These are phyloP conservation scores for Entomyzon cyanotis DNA, from an alignment of 2,113 vertebrate genomes.

Conservation along the genomic window DNA sequence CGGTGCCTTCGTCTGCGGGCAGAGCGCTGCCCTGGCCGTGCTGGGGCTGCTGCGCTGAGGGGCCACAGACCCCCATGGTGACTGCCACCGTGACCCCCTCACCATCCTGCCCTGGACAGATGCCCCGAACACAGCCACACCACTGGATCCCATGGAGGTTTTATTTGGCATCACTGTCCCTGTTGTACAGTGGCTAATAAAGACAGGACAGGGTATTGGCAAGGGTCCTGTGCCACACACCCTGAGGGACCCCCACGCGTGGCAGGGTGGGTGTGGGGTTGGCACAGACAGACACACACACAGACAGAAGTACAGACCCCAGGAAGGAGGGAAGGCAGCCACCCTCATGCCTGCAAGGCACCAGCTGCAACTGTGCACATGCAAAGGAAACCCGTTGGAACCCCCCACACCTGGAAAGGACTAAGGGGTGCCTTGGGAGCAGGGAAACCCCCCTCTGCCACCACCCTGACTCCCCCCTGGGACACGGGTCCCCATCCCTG, in stretches of 20 bases:
- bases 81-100: fast-evolving
- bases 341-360: not conserved
- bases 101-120: fast-evolving
- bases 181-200: constrained; percentile 1
- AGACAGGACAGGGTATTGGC: not conserved
- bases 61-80: fast-evolving
- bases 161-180: constrained; percentile 32
- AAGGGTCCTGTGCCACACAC: not conserved
- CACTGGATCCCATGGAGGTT: not conserved
- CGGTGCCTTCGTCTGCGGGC: constrained; percentile 92
- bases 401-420: not conserved
- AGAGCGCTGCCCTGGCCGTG: constrained; percentile 85
- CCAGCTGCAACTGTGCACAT: not conserved
- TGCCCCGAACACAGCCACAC: not conserved
- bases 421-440: not conserved
- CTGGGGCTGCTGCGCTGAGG: constrained; percentile 74
- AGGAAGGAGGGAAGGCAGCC: not conserved
- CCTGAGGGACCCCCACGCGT: not conserved
- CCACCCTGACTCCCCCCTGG: not conserved
- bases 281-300: not conserved
- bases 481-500: not conserved
- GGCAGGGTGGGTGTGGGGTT: not conserved
- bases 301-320: not conserved
- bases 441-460: not conserved
- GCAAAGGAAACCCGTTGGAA: not conserved